These are phyloP conservation scores for Alviniconcha marisindica DNA, from an alignment of 1,140 invertebrate genomes.

Conservation along the genomic window DNA sequence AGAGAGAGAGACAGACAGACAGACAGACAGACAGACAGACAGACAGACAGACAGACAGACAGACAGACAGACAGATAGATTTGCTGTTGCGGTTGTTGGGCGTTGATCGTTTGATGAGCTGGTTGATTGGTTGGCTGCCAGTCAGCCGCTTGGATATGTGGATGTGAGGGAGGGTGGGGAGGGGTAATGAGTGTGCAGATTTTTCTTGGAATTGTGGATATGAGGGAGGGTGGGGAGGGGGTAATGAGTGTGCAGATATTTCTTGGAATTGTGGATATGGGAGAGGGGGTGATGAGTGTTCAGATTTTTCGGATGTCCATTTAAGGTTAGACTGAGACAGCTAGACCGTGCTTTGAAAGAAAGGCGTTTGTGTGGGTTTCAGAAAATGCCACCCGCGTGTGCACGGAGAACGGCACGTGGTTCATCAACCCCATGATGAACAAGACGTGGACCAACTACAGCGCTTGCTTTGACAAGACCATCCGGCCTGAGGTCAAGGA, in stretches of 20 bases:
- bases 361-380: neutral
- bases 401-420: constrained; percentile 43
- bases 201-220: neutral
- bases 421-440: constrained; percentile 22
- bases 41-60: too few species aligned
- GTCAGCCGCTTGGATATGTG: too few species aligned
- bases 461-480: neutral
- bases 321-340: neutral
- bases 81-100: too few species aligned
- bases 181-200: too few species aligned
- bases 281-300: neutral
- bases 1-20: too few species aligned
- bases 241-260: neutral
- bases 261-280: neutral
- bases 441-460: constrained; percentile 39
- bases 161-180: too few species aligned
- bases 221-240: neutral
- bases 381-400: constrained; percentile 35
- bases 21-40: too few species aligned
- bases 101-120: too few species aligned
- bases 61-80: too few species aligned
- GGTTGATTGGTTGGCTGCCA: too few species aligned
- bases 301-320: too few species aligned
- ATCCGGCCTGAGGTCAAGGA: neutral
- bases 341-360: neutral